phyloP scores from a whole-genome alignment of 2,797 vertebrate species.

The Anabacerthia variegaticeps region DNA sequence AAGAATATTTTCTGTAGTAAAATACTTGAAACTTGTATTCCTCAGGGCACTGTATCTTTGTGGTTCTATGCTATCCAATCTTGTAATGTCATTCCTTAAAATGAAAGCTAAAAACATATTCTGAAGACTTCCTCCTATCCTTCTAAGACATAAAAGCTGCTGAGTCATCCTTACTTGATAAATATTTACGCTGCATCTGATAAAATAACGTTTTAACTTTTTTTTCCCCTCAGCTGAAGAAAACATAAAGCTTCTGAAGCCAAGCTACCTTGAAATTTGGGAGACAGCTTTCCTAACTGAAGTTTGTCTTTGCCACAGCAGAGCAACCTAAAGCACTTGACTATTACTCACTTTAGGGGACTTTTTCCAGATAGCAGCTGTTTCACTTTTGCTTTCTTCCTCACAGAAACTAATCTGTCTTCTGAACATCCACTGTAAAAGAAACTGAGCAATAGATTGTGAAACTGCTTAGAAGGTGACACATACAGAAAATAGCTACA shows the following conservation, averaged over 20 bases:
- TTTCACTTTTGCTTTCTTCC: slow-evolving; percentile 34
- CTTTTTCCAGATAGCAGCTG: background rate
- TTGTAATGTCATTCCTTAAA: background rate
- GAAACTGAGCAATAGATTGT: background rate
- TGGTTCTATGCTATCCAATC: background rate
- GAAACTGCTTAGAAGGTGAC: background rate
- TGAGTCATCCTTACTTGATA: slow-evolving; percentile 53
- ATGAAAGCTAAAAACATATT: background rate
- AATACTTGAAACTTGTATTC: background rate
- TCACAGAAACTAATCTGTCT: background rate
- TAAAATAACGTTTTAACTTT: background rate
- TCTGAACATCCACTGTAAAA: background rate
- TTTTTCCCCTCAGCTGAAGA: background rate
- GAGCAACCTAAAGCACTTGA: background rate
- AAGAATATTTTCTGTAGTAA: background rate
- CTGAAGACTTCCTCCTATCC: background rate
- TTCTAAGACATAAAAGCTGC: background rate
- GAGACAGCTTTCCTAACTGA: background rate
- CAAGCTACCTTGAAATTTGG: background rate
- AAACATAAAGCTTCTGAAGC: background rate
- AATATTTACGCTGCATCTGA: background rate
- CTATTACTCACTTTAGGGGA: background rate
- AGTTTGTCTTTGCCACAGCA: background rate
- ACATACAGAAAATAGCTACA: background rate
- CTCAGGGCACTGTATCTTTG: background rate